These are phyloP conservation scores for Girardinus metallicus DNA, from an alignment of 2,797 vertebrate species.

Conservation along the genomic window DNA sequence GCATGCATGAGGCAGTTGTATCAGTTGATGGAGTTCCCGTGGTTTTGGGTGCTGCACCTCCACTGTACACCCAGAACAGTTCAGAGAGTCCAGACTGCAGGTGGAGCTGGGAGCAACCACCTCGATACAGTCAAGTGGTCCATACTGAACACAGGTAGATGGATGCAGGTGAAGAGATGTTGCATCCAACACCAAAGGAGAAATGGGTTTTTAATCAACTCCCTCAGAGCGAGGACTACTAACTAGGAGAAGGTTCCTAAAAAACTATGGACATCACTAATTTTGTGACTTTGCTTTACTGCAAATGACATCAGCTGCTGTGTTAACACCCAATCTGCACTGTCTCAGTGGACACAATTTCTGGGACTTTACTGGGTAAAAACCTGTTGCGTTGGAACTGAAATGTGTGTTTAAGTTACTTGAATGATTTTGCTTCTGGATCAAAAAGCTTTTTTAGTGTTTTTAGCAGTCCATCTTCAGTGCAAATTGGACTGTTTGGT, in stretches of 20 bases:
- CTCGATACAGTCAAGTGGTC: conserved; percentile 70
- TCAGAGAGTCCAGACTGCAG: conserved; percentile 65
- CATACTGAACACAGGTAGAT: conserved; percentile 13
- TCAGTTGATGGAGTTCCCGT: conserved; percentile 19
- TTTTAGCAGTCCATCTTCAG: no score
- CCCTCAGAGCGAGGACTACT: not conserved
- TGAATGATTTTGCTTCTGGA: not conserved
- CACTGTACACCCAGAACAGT: conserved; percentile 75
- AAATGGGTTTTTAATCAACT: not conserved
- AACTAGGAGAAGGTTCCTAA: conserved; percentile 3
- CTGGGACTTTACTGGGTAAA: not conserved
- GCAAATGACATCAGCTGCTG: not conserved
- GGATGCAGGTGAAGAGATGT: conserved; percentile 9
- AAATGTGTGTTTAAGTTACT: conserved; percentile 1
- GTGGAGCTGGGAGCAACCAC: conserved; percentile 78
- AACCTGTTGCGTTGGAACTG: not conserved
- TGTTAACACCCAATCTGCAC: not conserved
- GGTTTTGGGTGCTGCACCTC: conserved; percentile 71
- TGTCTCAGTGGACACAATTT: not conserved
- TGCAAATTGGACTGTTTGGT: not conserved
- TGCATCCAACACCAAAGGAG: conserved; percentile 3
- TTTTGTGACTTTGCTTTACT: not conserved
- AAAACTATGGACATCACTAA: not conserved
- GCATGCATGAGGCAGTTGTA: conserved; percentile 7
- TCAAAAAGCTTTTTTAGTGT: conserved; percentile 1